Conservation (phyloP, 2,888 invertebrate species). For the Caenorhabditis imperialis region DNA sequence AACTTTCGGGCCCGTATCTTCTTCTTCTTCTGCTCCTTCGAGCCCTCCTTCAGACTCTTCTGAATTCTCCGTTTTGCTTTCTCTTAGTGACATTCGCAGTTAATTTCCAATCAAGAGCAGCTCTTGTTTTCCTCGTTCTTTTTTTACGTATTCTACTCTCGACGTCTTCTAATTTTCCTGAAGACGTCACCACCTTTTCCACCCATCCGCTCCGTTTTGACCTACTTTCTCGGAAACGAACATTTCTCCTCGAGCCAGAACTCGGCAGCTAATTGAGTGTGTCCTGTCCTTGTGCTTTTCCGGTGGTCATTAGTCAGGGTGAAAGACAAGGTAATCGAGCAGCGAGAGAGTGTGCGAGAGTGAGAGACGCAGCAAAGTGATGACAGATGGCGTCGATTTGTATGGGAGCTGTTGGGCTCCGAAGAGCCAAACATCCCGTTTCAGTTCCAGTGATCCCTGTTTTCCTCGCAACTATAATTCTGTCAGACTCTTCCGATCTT, state of each 20-base stretch:
- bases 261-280: constrained; percentile 30
- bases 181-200: constrained; percentile 12
- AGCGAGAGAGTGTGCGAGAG: constrained; percentile 13
- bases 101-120: constrained; percentile 49
- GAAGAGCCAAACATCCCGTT: constrained; percentile 19
- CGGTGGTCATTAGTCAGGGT: constrained; percentile 32
- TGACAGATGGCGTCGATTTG: constrained; percentile 25
- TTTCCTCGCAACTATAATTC: background rate
- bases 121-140: constrained; percentile 17
- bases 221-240: constrained; percentile 21
- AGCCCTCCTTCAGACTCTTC: background rate
- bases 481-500: background rate
- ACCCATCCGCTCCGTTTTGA: constrained; percentile 13
- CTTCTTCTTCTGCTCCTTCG: constrained; percentile 3
- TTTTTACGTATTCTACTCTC: constrained; percentile 2
- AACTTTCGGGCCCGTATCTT: too few relatives aligned
- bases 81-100: constrained; percentile 23
- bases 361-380: constrained; percentile 25
- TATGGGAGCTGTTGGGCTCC: constrained; percentile 8
- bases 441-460: background rate
- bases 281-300: constrained; percentile 25
- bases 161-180: constrained; percentile 13
- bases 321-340: constrained; percentile 45
- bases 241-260: too few relatives aligned
- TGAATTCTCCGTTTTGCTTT: constrained; percentile 38